phyloP scores from a whole-genome alignment of 2,113 vertebrate species.

The Dissostichus mawsoni region DNA sequence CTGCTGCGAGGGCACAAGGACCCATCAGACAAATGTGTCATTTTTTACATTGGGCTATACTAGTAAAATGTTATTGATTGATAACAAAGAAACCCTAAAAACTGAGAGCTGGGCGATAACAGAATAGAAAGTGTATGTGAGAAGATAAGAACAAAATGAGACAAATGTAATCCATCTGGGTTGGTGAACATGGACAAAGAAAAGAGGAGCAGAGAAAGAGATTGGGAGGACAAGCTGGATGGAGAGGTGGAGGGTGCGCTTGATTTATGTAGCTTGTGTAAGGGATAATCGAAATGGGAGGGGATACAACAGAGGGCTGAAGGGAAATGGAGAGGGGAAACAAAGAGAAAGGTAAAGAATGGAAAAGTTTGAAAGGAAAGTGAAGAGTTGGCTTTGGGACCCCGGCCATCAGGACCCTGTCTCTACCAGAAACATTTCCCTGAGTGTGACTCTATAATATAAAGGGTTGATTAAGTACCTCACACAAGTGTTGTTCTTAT shows the following conservation, averaged over 20 bases:
- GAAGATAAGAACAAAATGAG: slow-evolving; percentile 55
- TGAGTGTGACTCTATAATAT: slow-evolving; percentile 18
- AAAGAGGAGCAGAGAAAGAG: slow-evolving; percentile 36
- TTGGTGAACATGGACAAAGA: slow-evolving; percentile 8
- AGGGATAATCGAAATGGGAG: slow-evolving; percentile 71
- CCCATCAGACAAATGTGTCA: too few species aligned
- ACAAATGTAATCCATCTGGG: slow-evolving; percentile 49
- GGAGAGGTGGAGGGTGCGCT: slow-evolving; percentile 23
- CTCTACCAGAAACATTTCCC: neutral
- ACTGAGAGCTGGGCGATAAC: slow-evolving; percentile 12
- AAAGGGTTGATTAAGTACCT: slow-evolving; percentile 30
- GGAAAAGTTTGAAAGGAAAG: slow-evolving; percentile 10
- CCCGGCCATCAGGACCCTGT: neutral
- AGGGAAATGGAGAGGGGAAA: slow-evolving; percentile 12
- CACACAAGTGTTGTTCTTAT: slow-evolving; percentile 9
- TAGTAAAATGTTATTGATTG: too few species aligned
- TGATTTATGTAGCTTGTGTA: slow-evolving; percentile 69
- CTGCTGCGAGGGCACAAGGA: too few species aligned
- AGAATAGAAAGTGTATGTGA: slow-evolving; percentile 26
- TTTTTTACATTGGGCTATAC: too few species aligned
- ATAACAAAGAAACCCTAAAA: too few species aligned
- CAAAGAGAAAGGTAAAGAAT: slow-evolving; percentile 6
- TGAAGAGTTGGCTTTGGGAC: slow-evolving; percentile 10
- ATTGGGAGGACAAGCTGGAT: slow-evolving; percentile 34
- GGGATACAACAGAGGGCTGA: slow-evolving; percentile 42